These are phyloP conservation scores for Chrysogorgia sp. DNA, from an alignment of 92 coral and sea anemone species.

Conservation along the genomic window DNA sequence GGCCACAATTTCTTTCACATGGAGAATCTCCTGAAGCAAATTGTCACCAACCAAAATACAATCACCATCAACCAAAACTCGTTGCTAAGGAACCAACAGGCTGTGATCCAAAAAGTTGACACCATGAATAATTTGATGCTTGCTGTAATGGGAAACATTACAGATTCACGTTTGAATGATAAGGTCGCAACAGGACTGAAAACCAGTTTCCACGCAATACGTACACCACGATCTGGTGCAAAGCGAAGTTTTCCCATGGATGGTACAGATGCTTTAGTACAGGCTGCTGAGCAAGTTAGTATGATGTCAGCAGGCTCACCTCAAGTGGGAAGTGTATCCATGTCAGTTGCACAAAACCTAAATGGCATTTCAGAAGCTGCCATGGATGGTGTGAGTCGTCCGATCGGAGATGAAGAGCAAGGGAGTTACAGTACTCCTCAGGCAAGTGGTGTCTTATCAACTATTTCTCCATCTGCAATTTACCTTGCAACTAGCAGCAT, in stretches of 20 bases:
- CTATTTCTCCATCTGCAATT: conserved; percentile 26
- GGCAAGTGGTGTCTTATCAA: conserved; percentile 7
- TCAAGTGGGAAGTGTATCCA: not conserved
- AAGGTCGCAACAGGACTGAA: conserved; percentile 12
- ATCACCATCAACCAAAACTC: conserved; percentile 45
- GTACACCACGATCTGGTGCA: conserved; percentile 3
- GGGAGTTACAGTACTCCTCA: conserved; percentile 17
- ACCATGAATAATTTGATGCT: conserved; percentile 16
- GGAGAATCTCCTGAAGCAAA: conserved; percentile 38
- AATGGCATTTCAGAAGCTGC: conserved; percentile 23
- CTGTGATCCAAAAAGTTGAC: conserved; percentile 29
- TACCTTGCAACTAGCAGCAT: conserved; percentile 25
- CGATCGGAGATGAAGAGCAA: conserved; percentile 36
- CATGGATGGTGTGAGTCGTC: conserved; percentile 23
- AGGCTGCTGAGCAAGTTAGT: conserved; percentile 38
- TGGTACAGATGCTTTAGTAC: conserved; percentile 24
- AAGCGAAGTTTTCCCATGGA: conserved; percentile 24
- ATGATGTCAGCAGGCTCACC: conserved; percentile 19
- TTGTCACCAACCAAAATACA: conserved; percentile 38
- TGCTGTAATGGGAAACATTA: not conserved
- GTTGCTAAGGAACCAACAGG: conserved; percentile 30
- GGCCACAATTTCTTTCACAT: conserved; percentile 29
- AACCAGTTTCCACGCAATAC: not conserved
- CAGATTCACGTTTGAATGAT: conserved; percentile 10
- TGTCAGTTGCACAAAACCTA: conserved; percentile 10